A percentile compares a stretch with the other conserved stretches of the same genome.
Conservation (phyloP, 2,888 invertebrate genomes). For the Ennomos fuscantarius region DNA sequence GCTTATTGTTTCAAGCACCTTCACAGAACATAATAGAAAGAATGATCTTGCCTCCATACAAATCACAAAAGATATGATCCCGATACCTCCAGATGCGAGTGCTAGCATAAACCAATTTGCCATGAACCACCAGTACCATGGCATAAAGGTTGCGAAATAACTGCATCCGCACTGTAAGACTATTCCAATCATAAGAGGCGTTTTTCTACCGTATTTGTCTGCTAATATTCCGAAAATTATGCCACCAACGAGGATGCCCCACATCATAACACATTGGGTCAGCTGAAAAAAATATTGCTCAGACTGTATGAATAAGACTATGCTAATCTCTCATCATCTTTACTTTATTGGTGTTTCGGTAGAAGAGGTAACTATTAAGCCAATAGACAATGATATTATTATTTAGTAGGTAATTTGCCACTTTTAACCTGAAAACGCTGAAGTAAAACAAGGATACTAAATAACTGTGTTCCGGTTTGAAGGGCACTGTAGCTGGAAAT, state of each 20-base stretch:
- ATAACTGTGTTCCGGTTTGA: no score
- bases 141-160: slow-evolving; percentile 79
- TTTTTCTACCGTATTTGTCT: slow-evolving; percentile 86
- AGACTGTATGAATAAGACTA: no score
- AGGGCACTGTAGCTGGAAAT: no score
- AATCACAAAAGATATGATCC: slow-evolving; percentile 87
- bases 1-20: no score
- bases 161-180: slow-evolving; percentile 82
- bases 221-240: slow-evolving; percentile 85
- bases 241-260: slow-evolving; percentile 86
- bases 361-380: no score
- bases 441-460: no score
- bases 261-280: slow-evolving; percentile 86
- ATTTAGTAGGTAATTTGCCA: no score
- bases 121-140: slow-evolving; percentile 83
- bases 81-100: slow-evolving; percentile 86
- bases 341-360: no score
- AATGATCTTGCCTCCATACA: slow-evolving; percentile 82
- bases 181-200: slow-evolving; percentile 83
- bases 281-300: slow-evolving; percentile 59
- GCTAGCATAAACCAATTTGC: slow-evolving; percentile 83
- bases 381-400: no score
- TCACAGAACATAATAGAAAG: neutral
- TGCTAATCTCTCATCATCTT: no score
- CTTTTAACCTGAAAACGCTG: no score